Evolutionary conservation across 2,888 invertebrate species (phyloP), one percentile per base, ranked within the genome.

Genomic region (Zygogramma bicolorata): DNA sequence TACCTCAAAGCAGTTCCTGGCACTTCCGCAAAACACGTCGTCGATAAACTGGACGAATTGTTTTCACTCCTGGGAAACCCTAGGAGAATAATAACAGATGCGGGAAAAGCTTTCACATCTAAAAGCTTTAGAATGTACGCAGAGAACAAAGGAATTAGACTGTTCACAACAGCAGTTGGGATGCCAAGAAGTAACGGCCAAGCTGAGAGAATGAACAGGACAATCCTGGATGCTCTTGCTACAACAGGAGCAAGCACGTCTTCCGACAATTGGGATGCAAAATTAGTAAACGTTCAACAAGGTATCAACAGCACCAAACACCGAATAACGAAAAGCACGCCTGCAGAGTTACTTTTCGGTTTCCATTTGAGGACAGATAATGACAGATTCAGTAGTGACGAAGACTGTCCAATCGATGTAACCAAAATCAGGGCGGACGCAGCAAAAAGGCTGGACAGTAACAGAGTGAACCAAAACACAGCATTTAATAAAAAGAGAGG

Each of bases 141-240:
- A 63, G 57, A 68, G 4, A 77, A 81, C 13, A 77, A 80, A 57
- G 79, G 78, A 5, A 81, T 84, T 18, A 78, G 78, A 22, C 80
- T 82, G 22, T 68, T 79, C 27, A 8, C 75, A 59, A 46, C n/a
- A n/a, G n/a, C n/a, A n/a, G 78, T 78, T 7, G 77, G 75, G 7
- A 65, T 77, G 65, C 66, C 78, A 2, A 66, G 84, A 82, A 15
- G 84, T 81, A 83, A 86, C 62, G 85, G 84, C 0, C 85, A 84
- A 58, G 82, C 81, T 1, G 85, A 74, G 49, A 68, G 82, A 42
- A 70, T 79, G 6, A 79, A 77, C 34, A 68, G 58, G 61, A 74
- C 72, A n/a, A 66, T 78, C 2, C 49, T 77, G n/a, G 75, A 75
- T 49, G 70, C 74, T 20, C 62, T 82, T 7, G 78, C 79, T 5